These are phyloP conservation scores for Octodon degus DNA, from an alignment of 2,113 vertebrate species.

Conservation along the genomic window DNA sequence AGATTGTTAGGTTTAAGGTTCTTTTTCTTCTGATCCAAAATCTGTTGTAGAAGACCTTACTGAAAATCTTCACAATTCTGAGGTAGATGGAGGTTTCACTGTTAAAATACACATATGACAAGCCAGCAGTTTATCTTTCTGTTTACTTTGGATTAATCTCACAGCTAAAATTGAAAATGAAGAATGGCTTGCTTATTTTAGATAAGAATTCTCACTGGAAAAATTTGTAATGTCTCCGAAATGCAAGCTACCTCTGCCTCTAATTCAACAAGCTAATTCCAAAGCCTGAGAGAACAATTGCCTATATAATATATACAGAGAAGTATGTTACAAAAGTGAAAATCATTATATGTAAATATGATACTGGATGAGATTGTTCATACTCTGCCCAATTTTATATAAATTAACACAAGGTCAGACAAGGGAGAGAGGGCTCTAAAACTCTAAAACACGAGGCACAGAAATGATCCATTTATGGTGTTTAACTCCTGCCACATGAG, in stretches of 20 bases:
- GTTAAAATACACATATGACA: constrained; percentile 19
- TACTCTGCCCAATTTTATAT: not conserved
- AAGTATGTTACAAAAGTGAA: not conserved
- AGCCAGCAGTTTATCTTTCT: constrained; percentile 35
- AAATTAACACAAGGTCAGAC: constrained; percentile 24
- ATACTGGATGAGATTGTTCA: not conserved
- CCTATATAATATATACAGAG: not conserved
- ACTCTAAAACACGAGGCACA: not conserved
- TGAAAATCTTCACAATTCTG: constrained; percentile 50
- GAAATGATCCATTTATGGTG: not conserved
- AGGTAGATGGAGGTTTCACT: not conserved
- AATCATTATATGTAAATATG: constrained; percentile 30
- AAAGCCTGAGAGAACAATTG: not conserved
- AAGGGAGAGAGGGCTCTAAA: not conserved
- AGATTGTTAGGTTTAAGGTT: not conserved
- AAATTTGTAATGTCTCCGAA: not conserved
- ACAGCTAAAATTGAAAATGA: constrained; percentile 49
- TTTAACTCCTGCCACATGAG: not conserved
- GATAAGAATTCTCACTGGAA: constrained; percentile 54
- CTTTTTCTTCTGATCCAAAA: not conserved
- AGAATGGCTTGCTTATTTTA: constrained; percentile 59
- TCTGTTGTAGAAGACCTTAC: not conserved
- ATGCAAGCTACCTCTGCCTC: not conserved
- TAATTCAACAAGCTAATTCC: not conserved
- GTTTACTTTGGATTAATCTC: constrained; percentile 66